A percentile compares a stretch with the other conserved stretches of the same genome.
Conservation (phyloP, 2,797 vertebrate species). For the Danio aesculapii region DNA sequence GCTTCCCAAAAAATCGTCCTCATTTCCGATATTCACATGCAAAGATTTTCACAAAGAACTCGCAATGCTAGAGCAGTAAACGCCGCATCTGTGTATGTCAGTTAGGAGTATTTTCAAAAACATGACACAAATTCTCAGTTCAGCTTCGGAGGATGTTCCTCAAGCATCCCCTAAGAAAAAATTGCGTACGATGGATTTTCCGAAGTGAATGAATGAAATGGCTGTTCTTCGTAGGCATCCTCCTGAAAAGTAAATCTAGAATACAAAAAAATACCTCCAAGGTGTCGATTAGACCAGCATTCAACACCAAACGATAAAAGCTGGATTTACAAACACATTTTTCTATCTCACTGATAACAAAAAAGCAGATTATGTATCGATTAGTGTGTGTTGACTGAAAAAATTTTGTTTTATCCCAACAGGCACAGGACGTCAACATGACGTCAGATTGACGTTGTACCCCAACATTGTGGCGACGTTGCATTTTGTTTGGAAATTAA, state of each 20-base stretch:
- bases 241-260: slow-evolving; percentile 32
- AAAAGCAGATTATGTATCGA: background rate
- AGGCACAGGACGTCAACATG: no score
- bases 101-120: slow-evolving; percentile 13
- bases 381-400: slow-evolving; percentile 1
- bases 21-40: slow-evolving; percentile 32
- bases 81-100: background rate
- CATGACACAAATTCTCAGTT: slow-evolving; percentile 3
- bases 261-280: slow-evolving; percentile 15
- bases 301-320: slow-evolving; percentile 4
- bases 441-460: no score
- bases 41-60: slow-evolving; percentile 44
- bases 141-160: slow-evolving; percentile 1
- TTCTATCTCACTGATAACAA: slow-evolving; percentile 10
- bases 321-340: slow-evolving; percentile 20
- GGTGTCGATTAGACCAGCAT: background rate
- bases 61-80: slow-evolving; percentile 11
- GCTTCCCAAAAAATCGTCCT: background rate
- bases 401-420: background rate
- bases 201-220: slow-evolving; percentile 6
- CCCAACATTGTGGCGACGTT: no score
- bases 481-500: no score
- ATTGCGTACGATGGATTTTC: background rate
- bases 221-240: slow-evolving; percentile 47
- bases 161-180: background rate